Conservation (phyloP, 1,140 invertebrate genomes). For the Scaptomyza pallida region DNA sequence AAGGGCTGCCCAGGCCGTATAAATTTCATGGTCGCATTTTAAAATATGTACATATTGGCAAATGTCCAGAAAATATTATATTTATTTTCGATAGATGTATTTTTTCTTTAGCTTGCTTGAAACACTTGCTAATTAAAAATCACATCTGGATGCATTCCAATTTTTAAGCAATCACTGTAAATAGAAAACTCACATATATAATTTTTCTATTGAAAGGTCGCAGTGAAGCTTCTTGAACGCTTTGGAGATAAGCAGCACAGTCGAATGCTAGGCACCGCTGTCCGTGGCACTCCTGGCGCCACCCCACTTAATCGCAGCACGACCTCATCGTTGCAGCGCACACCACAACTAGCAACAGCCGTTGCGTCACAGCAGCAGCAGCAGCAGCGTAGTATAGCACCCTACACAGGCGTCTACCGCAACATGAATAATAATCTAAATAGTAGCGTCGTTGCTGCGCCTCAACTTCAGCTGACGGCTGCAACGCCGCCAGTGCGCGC, state of each 20-base stretch:
- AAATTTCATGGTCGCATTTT: neutral
- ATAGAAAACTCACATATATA: neutral
- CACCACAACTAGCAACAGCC: conserved; percentile 38
- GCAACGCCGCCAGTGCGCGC: conserved; percentile 40
- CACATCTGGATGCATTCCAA: neutral
- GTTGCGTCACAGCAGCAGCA: conserved; percentile 47
- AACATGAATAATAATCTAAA: conserved; percentile 83
- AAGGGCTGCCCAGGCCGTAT: neutral
- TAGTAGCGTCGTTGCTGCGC: conserved; percentile 79
- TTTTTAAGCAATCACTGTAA: neutral
- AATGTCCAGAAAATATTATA: neutral
- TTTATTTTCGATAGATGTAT: neutral
- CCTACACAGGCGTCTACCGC: conserved; percentile 83
- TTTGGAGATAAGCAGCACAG: conserved; percentile 74
- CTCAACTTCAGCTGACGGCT: conserved; percentile 36
- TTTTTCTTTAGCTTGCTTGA: neutral
- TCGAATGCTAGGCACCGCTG: conserved; percentile 29
- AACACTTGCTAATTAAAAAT: neutral
- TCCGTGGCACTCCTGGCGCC: conserved; percentile 5
- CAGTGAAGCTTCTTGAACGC: conserved; percentile 74
- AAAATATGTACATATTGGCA: neutral
- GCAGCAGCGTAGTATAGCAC: conserved; percentile 82
- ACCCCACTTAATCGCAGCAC: conserved; percentile 29
- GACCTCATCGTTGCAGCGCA: conserved; percentile 18
- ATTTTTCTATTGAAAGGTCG: conserved; percentile 51